phyloP scores from a whole-genome alignment of 2,113 vertebrate species.

The Poicephalus meyeri region DNA sequence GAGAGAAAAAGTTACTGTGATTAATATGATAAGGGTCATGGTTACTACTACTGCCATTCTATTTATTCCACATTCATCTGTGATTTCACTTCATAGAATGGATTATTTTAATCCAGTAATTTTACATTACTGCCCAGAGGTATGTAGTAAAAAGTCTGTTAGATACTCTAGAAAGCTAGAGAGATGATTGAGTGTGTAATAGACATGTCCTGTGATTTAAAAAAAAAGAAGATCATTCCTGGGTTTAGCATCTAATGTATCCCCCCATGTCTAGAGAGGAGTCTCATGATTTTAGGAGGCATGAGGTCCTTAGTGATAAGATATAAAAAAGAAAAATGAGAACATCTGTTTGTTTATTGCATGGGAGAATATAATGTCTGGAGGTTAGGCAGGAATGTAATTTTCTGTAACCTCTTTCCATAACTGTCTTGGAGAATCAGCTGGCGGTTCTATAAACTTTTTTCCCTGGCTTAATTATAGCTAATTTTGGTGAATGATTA shows the following conservation, averaged over 20 bases:
- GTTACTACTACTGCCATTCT: not conserved
- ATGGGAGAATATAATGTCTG: not conserved
- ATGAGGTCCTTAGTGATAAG: not conserved
- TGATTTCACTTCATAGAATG: not conserved
- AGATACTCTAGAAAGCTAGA: not conserved
- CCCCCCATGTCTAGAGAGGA: not conserved
- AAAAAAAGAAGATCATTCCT: not conserved
- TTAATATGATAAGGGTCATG: not conserved
- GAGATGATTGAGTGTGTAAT: not conserved
- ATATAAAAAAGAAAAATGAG: not conserved
- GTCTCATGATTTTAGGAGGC: not conserved
- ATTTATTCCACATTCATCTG: not conserved
- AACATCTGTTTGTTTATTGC: not conserved
- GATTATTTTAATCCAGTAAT: not conserved
- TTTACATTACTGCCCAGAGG: not conserved
- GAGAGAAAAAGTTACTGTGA: not conserved
- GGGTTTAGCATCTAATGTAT: not conserved
- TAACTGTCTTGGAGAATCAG: not conserved
- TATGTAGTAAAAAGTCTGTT: not conserved
- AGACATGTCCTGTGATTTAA: not conserved
- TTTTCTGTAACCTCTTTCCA: conserved; percentile 5
- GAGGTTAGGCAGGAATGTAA: not conserved
- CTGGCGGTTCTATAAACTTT: not conserved
- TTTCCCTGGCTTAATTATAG: not conserved
- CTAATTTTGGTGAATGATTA: not conserved